Percentiles rank a stretch among this genome's conserved stretches.
These are phyloP conservation scores for Thomomys bottae DNA, from an alignment of 2,113 vertebrate species.

Conservation along the genomic window DNA sequence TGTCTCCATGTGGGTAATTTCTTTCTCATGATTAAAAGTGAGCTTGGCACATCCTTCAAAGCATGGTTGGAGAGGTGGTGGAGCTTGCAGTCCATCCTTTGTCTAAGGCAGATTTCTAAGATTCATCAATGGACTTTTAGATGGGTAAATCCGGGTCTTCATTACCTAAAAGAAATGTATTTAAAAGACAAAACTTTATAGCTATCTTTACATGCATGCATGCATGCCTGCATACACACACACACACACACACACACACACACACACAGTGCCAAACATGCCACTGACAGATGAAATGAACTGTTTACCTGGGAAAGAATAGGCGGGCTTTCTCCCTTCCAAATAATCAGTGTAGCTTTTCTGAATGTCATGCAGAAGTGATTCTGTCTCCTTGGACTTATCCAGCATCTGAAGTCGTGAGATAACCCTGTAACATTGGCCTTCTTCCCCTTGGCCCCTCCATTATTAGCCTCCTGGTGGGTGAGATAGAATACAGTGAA, in stretches of 20 bases:
- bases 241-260: too few species aligned
- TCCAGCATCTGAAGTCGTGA: slow-evolving; percentile 88
- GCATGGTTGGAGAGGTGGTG: slow-evolving; percentile 83
- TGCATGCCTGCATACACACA: neutral
- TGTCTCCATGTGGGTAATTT: slow-evolving; percentile 88
- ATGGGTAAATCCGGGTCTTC: slow-evolving; percentile 40
- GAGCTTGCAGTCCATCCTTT: slow-evolving; percentile 79
- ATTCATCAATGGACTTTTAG: slow-evolving; percentile 74
- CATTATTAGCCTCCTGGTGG: slow-evolving; percentile 91
- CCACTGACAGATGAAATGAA: slow-evolving; percentile 80
- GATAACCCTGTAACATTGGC: slow-evolving; percentile 88
- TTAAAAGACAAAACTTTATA: slow-evolving; percentile 76
- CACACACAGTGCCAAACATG: slow-evolving; percentile 45
- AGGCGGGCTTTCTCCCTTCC: slow-evolving; percentile 85
- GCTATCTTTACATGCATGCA: slow-evolving; percentile 79
- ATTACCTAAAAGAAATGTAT: slow-evolving; percentile 74
- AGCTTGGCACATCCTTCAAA: slow-evolving; percentile 88
- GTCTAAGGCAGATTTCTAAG: slow-evolving; percentile 83
- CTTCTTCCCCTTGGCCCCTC: slow-evolving; percentile 86
- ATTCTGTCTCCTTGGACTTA: slow-evolving; percentile 87
- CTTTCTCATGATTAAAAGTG: slow-evolving; percentile 87
- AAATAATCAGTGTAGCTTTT: slow-evolving; percentile 86
- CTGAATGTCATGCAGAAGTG: slow-evolving; percentile 89
- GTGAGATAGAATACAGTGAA: slow-evolving; percentile 90
- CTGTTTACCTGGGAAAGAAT: slow-evolving; percentile 89